Evolutionary conservation across 2,888 invertebrate genomes (phyloP), one percentile per base, ranked within the genome.

Genomic region (Drosophila sordidula): DNA sequence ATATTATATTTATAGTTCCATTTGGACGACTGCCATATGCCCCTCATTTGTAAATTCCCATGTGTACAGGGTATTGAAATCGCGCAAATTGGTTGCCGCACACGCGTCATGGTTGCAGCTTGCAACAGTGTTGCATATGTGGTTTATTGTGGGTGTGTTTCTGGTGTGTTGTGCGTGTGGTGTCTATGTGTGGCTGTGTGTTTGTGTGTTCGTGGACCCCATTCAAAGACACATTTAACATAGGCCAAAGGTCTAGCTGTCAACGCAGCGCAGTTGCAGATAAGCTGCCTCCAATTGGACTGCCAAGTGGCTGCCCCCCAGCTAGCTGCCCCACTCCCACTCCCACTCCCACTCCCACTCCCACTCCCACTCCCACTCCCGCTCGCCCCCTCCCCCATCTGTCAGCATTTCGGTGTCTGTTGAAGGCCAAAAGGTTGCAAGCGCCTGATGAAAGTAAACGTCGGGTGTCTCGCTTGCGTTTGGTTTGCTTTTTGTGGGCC

Each of bases 91-190:
- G 76, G 36, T 64, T 62, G 57, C 18, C 52, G 41, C 62, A 74
- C 59, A 70, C 47, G 45, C 54, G 54, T 34, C 34, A 44, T 45
- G 32, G 45, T 49, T 57, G 62, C 38, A 50, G 38, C 49, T 36
- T 68, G 79, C 81, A 73, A 81, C 70, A 47, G 51, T 67, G 73
- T 73, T 62, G 69, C 75, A 62, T 47, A 49, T 51, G 46, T 36
- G 42, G 22, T 49, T 57, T 46, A n/a, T 46, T 29, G 8, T n/a
- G 22, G 41, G 6, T 6, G 38, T 39, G 18, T 18, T 1, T 18
- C 18, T 18, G 18, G 18, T 16, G 66, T 44, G 29, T 18, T 12
- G 5, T 42, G 51, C 58, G 42, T n/a, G 22, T 18, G 16, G 16
- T 1, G 4, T n/a, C 22, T 18, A 9, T 14, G 11, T 5, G 5